These are phyloP conservation scores for Remorina albescens DNA, from an alignment of 2,797 vertebrate genomes.

Conservation along the genomic window DNA sequence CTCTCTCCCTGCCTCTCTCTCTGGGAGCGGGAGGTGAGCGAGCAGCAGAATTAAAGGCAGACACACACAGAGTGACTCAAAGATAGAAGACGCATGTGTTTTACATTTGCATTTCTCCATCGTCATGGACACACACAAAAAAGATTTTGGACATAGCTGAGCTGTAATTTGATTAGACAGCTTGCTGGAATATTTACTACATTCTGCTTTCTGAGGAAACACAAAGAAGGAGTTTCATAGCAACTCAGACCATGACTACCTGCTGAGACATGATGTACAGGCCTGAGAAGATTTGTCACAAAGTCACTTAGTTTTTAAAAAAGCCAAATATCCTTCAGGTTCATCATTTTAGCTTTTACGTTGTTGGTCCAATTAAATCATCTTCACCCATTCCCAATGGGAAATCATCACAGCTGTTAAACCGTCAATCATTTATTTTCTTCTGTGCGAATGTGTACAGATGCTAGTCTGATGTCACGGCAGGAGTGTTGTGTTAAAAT, in stretches of 20 bases:
- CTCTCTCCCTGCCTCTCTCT: too few species aligned
- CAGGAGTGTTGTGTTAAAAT: background rate
- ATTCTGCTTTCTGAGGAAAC: background rate
- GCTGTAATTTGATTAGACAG: constrained; percentile 28
- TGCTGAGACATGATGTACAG: background rate
- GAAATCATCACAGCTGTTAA: background rate
- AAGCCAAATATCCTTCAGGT: background rate
- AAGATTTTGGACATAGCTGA: background rate
- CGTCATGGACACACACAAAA: background rate
- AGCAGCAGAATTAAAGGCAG: constrained; percentile 15
- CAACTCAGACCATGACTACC: background rate
- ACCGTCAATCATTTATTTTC: background rate
- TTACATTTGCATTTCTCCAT: constrained; percentile 20
- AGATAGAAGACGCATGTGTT: constrained; percentile 24
- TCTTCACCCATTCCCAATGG: background rate
- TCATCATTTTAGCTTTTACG: background rate
- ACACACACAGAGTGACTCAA: constrained; percentile 19
- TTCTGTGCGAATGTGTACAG: background rate
- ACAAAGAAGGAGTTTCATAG: background rate
- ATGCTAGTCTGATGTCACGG: too few species aligned
- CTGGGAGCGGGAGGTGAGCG: too few species aligned
- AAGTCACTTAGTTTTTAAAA: background rate
- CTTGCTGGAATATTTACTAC: background rate
- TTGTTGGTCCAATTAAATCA: background rate
- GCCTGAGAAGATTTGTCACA: too few species aligned